Percentiles rank a stretch among this genome's conserved stretches.
phyloP scores from a whole-genome alignment of 2,888 invertebrate genomes.

The Platycheirus rosarum region DNA sequence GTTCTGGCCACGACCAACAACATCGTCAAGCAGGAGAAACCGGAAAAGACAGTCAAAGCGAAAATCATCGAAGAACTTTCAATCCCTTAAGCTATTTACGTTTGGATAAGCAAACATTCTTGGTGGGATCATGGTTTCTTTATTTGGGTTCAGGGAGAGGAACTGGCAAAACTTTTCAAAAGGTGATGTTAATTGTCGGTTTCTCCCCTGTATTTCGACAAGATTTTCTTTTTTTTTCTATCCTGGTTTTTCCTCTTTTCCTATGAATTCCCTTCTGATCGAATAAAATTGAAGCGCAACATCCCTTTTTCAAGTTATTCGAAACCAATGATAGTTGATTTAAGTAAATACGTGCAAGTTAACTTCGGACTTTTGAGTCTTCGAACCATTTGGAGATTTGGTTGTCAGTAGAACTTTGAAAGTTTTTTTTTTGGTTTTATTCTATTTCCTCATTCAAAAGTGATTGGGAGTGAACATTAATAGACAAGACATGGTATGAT shows the following conservation, averaged over 20 bases:
- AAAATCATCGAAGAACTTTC: slow-evolving; percentile 60
- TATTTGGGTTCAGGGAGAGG: slow-evolving; percentile 14
- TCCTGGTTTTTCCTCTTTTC: not conserved
- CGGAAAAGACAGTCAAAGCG: slow-evolving; percentile 54
- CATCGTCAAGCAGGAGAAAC: slow-evolving; percentile 28
- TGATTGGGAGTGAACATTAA: too few relatives aligned
- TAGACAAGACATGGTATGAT: too few relatives aligned
- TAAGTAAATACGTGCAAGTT: slow-evolving; percentile 33
- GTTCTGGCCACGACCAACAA: slow-evolving; percentile 8
- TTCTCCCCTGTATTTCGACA: slow-evolving; percentile 24
- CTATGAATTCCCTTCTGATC: slow-evolving; percentile 6
- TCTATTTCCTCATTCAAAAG: not conserved
- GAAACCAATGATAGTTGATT: slow-evolving; percentile 35
- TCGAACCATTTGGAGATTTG: slow-evolving; percentile 14
- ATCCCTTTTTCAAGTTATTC: slow-evolving; percentile 14
- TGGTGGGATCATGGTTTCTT: slow-evolving; percentile 36
- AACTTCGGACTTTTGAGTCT: slow-evolving; percentile 34
- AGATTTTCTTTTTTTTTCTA: not conserved
- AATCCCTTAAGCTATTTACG: slow-evolving; percentile 68
- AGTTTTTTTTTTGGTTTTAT: not conserved
- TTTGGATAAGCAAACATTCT: slow-evolving; percentile 62
- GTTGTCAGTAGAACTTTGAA: slow-evolving; percentile 22
- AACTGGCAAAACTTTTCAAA: slow-evolving; percentile 35
- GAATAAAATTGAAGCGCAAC: not conserved
- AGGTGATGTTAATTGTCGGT: slow-evolving; percentile 38